Conservation (phyloP, 2,888 invertebrate species). For the Microchrysa polita region DNA sequence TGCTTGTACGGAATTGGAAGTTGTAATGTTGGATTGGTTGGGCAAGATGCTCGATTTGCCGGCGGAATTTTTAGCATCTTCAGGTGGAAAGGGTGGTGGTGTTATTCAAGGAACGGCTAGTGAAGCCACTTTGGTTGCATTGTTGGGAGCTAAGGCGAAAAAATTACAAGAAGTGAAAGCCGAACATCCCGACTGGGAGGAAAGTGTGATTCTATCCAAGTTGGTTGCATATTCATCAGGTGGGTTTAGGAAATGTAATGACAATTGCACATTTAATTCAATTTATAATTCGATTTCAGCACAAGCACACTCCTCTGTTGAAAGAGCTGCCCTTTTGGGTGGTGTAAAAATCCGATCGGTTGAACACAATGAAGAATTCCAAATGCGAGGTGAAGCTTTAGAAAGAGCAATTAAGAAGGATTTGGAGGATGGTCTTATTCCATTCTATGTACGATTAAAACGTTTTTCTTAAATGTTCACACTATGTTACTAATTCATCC, state of each 20-base stretch:
- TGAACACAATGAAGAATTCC: slow-evolving; percentile 75
- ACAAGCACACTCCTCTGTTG: slow-evolving; percentile 94
- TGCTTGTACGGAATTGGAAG: slow-evolving; percentile 95
- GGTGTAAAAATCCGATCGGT: slow-evolving; percentile 83
- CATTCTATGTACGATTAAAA: slow-evolving; percentile 84
- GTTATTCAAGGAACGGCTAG: slow-evolving; percentile 95
- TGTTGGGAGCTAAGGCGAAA: slow-evolving; percentile 88
- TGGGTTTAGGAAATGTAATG: slow-evolving; percentile 60
- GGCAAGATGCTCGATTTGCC: slow-evolving; percentile 93
- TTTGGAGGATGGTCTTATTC: slow-evolving; percentile 87
- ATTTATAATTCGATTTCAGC: slow-evolving; percentile 64
- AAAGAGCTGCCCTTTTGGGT: slow-evolving; percentile 88
- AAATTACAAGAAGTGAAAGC: slow-evolving; percentile 74
- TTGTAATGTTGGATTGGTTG: slow-evolving; percentile 95
- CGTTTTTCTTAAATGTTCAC: neutral
- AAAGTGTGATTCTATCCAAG: slow-evolving; percentile 77
- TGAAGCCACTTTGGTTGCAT: slow-evolving; percentile 91
- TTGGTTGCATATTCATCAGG: slow-evolving; percentile 88
- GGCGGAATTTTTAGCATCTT: slow-evolving; percentile 81
- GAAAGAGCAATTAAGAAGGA: slow-evolving; percentile 86
- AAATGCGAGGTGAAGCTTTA: slow-evolving; percentile 79
- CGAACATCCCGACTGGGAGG: slow-evolving; percentile 79
- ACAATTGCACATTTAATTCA: too few species aligned
- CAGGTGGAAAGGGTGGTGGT: slow-evolving; percentile 87
- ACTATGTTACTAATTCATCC: neutral